A percentile compares a stretch with the other conserved stretches of the same genome.
Conservation (phyloP, 2,113 vertebrate genomes). For the Grantiella picta region DNA sequence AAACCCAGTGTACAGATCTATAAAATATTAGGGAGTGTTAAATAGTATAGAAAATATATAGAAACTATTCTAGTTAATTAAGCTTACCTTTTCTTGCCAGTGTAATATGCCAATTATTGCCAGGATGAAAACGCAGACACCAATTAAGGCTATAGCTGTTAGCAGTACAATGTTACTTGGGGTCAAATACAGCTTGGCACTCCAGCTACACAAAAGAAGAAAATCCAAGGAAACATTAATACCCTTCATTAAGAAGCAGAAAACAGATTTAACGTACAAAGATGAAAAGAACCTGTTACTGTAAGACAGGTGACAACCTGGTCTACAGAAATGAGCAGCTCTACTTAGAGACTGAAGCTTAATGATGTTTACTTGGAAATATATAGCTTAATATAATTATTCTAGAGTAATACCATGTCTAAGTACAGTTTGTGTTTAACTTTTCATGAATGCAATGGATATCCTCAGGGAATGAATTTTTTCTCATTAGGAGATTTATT, state of each 20-base stretch:
- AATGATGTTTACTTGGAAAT: neutral
- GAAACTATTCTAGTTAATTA: neutral
- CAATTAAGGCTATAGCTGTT: constrained; percentile 93
- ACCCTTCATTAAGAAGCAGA: neutral
- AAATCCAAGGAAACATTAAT: constrained; percentile 26
- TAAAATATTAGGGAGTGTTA: neutral
- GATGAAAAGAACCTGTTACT: neutral
- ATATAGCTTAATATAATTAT: neutral
- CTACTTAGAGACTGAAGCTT: neutral
- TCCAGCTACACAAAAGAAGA: constrained; percentile 81
- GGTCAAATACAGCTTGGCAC: constrained; percentile 94
- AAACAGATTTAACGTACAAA: neutral
- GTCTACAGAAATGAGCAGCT: neutral
- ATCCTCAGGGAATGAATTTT: neutral
- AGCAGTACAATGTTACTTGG: constrained; percentile 96
- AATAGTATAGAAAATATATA: neutral
- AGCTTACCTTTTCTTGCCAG: constrained; percentile 97
- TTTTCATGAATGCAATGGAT: neutral
- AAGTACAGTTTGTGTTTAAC: neutral
- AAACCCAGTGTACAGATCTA: neutral
- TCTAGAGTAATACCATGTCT: neutral
- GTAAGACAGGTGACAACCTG: neutral
- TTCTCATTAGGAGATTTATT: neutral
- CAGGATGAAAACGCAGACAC: constrained; percentile 95
- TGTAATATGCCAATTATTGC: constrained; percentile 95